Evolutionary conservation across 2,797 vertebrate species (phyloP).

Genomic region (Pseudochromis fuscus): DNA sequence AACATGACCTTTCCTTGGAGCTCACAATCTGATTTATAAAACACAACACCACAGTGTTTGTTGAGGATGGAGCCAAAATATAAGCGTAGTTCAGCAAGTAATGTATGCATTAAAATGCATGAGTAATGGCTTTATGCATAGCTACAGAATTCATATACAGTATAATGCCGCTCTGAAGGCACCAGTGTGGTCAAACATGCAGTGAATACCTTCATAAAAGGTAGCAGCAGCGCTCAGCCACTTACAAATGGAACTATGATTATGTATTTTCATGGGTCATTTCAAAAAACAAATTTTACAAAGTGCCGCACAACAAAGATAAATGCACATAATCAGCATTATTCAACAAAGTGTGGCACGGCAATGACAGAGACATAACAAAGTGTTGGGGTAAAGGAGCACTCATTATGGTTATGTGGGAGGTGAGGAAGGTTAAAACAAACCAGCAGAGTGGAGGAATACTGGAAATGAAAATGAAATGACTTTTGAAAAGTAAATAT

Average conservation of each 20-base stretch:
- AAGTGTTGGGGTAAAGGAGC: slow-evolving; percentile 7
- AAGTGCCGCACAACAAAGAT: slow-evolving; percentile 29
- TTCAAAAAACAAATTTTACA: slow-evolving; percentile 28
- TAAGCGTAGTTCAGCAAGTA: slow-evolving; percentile 6
- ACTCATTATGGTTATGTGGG: background rate
- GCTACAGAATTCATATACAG: slow-evolving; percentile 10
- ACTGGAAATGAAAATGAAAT: slow-evolving; percentile 22
- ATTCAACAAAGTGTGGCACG: slow-evolving; percentile 6
- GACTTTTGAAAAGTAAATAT: slow-evolving; percentile 11
- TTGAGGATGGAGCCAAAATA: slow-evolving; percentile 1
- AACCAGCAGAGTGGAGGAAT: slow-evolving; percentile 30
- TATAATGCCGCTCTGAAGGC: slow-evolving; percentile 34
- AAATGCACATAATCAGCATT: slow-evolving; percentile 17
- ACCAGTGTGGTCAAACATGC: slow-evolving; percentile 24
- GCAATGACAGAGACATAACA: slow-evolving; percentile 9
- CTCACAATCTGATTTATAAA: slow-evolving; percentile 5
- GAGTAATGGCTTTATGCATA: slow-evolving; percentile 29
- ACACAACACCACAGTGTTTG: background rate
- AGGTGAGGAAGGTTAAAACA: slow-evolving; percentile 34
- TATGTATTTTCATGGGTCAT: slow-evolving; percentile 37
- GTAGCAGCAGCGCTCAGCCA: background rate
- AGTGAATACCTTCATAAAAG: slow-evolving; percentile 26
- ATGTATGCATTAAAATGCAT: slow-evolving; percentile 54
- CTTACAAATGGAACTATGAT: slow-evolving; percentile 30
- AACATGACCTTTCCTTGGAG: slow-evolving; percentile 25